Evolutionary conservation across 2,113 vertebrate species (phyloP), one percentile per base, ranked within the genome.

Genomic region (Chauna torquata): DNA sequence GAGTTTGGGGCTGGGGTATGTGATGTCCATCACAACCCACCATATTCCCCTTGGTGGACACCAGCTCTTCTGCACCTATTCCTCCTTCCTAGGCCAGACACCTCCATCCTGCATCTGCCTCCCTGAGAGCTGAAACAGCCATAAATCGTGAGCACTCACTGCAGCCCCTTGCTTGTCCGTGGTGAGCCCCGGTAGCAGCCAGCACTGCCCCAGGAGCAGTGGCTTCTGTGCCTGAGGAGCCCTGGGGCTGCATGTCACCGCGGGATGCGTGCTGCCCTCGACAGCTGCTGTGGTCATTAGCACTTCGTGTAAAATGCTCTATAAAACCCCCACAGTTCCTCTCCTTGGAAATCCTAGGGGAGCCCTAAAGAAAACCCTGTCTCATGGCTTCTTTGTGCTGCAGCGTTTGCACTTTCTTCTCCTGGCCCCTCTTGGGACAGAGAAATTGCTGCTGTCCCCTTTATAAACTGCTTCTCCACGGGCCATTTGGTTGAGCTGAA

Each of bases 21-120:
- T 14, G 2, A 7, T 40, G 42, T 75, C 76, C 40, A 15, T 15
- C 40, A 4, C 36, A 58, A 58, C 28, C 30, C 24, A 19, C 34
- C 4, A 2, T 8, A 23, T 28, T 38, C 32, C 34, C 40, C 69
- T 72, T 0, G 0, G 4, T 16, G 42, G n/a, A 34, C 32, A 6
- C 8, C 1, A 0, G 54, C 62, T 55, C 47, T 83, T 55, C 11
- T 34, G 25, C 47, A 50, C 4, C 72, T 52, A 8, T 36, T 66
- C 36, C 38, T 55, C 15, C 15, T 36, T 61, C 12, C 80, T 27
- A 28, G 34, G 50, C 40, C 64, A 34, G 40, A 38, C 24, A 8
- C 20, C 10, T 85, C 16, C 28, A 4, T 59, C 32, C 61, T 22
- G 4, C 36, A 2, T 45, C 22, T 15, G 19, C 9, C 28, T 72